A percentile compares a stretch with the other conserved stretches of the same genome.
Evolutionary conservation across 2,113 vertebrate species (phyloP).

Genomic region (Plecotus auritus): DNA sequence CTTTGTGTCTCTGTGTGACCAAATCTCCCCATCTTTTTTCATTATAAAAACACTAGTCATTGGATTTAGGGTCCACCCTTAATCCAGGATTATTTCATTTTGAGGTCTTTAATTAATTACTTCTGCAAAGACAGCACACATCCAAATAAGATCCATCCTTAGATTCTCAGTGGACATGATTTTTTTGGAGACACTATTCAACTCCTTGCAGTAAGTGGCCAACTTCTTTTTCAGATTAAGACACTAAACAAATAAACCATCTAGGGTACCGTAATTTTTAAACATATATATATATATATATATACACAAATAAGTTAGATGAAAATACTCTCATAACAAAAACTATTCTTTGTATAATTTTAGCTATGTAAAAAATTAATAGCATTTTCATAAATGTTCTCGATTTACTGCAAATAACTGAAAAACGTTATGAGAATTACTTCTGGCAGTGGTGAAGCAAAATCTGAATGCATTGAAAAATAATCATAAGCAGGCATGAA

Average conservation of each 20-base stretch:
- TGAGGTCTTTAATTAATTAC: background rate
- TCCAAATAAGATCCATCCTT: background rate
- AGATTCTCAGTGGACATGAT: background rate
- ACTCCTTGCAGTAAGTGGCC: background rate
- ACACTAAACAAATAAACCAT: background rate
- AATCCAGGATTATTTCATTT: slow-evolving; percentile 13
- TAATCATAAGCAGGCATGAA: background rate
- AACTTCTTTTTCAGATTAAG: background rate
- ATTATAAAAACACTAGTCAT: background rate
- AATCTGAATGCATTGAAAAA: background rate
- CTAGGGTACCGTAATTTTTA: background rate
- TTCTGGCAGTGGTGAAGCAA: background rate
- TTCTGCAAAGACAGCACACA: background rate
- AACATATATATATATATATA: background rate
- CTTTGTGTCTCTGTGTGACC: background rate
- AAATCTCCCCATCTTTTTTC: background rate
- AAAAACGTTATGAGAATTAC: background rate
- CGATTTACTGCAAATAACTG: slow-evolving; percentile 4
- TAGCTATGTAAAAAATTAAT: background rate
- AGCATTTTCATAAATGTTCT: background rate
- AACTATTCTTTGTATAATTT: background rate
- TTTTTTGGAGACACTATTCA: background rate
- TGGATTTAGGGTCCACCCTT: background rate
- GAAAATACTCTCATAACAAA: background rate
- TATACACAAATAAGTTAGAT: background rate